phyloP scores from a whole-genome alignment of 2,888 invertebrate genomes.

The Heliconius aoede region DNA sequence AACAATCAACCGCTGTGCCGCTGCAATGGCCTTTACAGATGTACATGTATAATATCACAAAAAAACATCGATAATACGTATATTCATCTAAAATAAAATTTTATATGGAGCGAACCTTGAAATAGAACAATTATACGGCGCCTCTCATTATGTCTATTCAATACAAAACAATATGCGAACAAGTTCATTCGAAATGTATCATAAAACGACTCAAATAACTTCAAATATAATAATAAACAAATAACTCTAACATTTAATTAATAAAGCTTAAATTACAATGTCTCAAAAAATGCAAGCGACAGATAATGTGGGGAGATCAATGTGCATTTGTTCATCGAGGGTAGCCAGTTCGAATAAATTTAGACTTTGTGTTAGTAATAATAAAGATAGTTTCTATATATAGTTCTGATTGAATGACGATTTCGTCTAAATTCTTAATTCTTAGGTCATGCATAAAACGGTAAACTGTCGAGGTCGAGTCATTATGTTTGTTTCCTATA shows the following conservation, averaged over 20 bases:
- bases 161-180: conserved; percentile 50
- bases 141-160: conserved; percentile 52
- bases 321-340: conserved; percentile 54
- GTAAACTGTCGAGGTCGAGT: conserved; percentile 46
- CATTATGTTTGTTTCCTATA: conserved; percentile 43
- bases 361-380: conserved; percentile 48
- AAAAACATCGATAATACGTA: conserved; percentile 3
- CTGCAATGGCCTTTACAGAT: not conserved
- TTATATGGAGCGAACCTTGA: conserved; percentile 36
- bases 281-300: conserved; percentile 21
- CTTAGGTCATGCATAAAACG: conserved; percentile 51
- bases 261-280: conserved; percentile 35
- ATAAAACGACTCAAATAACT: conserved; percentile 14
- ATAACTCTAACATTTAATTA: not conserved
- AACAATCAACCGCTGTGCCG: too few relatives aligned
- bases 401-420: conserved; percentile 41
- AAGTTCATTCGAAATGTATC: conserved; percentile 44
- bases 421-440: conserved; percentile 46
- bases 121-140: conserved; percentile 41
- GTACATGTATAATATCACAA: not conserved
- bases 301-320: conserved; percentile 47
- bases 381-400: conserved; percentile 43
- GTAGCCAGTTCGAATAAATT: conserved; percentile 47
- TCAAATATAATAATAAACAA: conserved; percentile 15
- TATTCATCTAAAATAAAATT: conserved; percentile 1